phyloP scores from a whole-genome alignment of 2,113 vertebrate genomes.

The Hystrix cristata region DNA sequence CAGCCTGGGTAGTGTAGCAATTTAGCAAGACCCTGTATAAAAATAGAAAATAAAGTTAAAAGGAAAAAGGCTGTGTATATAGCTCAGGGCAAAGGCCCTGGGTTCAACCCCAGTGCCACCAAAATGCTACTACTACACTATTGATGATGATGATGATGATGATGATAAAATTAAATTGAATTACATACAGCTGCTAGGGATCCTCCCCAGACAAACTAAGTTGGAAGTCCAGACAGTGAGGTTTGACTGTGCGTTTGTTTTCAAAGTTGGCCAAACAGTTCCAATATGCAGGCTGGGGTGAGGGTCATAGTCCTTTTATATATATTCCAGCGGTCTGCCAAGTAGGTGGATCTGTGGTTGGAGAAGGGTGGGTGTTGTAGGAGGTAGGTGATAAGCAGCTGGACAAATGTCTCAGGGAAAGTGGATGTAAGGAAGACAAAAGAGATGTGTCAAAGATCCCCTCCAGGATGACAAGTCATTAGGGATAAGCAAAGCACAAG shows the following conservation, averaged over 20 bases:
- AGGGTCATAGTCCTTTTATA: background rate
- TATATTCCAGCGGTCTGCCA: background rate
- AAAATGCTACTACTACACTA: background rate
- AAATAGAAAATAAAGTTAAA: background rate
- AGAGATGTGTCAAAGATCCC: background rate
- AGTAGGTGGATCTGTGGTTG: background rate
- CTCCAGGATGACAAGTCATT: background rate
- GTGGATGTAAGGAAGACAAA: background rate
- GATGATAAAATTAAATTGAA: background rate
- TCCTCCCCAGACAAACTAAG: background rate
- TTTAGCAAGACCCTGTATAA: background rate
- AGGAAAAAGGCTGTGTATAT: background rate
- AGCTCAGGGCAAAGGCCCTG: background rate
- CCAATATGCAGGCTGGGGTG: background rate
- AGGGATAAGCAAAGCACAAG: background rate
- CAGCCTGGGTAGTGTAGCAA: background rate
- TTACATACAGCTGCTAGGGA: background rate
- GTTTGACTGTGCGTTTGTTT: background rate
- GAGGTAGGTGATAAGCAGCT: background rate
- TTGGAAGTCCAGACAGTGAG: background rate
- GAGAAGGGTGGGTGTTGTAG: background rate
- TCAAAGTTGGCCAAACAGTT: background rate
- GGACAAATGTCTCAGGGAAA: background rate
- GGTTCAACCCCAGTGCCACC: background rate
- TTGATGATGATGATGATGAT: background rate